Conservation (phyloP, 1,140 invertebrate species). For the Drosophila azteca region DNA sequence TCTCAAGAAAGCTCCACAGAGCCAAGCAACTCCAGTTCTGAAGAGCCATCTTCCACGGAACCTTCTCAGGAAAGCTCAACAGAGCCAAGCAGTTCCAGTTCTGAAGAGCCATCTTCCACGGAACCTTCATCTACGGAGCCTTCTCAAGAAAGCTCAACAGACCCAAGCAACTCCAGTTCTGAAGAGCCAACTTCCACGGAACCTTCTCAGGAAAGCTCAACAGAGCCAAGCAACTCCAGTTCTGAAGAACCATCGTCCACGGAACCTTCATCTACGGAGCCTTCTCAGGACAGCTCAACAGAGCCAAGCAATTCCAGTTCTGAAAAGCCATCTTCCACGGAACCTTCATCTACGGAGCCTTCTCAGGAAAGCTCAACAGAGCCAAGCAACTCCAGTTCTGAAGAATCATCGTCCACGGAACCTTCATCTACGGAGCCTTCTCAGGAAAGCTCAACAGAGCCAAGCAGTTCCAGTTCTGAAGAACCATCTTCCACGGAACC, state of each 20-base stretch:
- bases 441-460: neutral
- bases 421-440: neutral
- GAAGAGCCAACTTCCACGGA: constrained; percentile 1
- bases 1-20: no score
- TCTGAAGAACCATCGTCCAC: neutral
- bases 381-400: neutral
- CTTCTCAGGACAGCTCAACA: neutral
- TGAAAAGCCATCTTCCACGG: neutral
- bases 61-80: neutral
- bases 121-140: no score
- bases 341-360: neutral
- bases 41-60: neutral
- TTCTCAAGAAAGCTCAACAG: neutral
- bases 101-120: no score
- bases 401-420: neutral
- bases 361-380: neutral
- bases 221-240: neutral
- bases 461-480: neutral
- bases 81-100: neutral
- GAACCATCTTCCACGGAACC: neutral
- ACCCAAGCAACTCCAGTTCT: neutral
- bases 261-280: neutral
- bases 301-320: neutral
- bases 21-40: no score
- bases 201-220: neutral